phyloP scores from a whole-genome alignment of 2,797 vertebrate genomes.

The Sebastes baramenuke region DNA sequence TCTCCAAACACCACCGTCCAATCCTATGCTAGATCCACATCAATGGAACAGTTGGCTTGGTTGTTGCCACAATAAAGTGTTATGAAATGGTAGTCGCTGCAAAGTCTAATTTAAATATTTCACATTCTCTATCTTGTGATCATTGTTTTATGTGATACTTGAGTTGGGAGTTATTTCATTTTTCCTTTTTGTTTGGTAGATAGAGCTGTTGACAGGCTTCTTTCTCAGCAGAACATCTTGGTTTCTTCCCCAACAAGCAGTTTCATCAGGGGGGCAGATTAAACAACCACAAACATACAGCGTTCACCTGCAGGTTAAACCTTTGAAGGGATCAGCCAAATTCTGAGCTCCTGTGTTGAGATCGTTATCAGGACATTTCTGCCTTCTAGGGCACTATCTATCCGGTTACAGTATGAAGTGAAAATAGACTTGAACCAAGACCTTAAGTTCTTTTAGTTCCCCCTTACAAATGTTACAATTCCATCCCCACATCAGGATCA shows the following conservation, averaged over 20 bases:
- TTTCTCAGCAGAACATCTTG: background rate
- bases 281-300: slow-evolving; percentile 12
- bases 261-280: slow-evolving; percentile 2
- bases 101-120: background rate
- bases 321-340: slow-evolving; percentile 33
- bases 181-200: background rate
- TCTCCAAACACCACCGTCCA: background rate
- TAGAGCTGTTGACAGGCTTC: background rate
- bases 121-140: background rate
- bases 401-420: background rate
- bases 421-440: slow-evolving; percentile 5
- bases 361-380: slow-evolving; percentile 23
- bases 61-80: background rate
- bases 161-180: background rate
- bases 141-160: background rate
- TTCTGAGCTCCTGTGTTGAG: slow-evolving; percentile 13
- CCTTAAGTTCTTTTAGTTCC: background rate
- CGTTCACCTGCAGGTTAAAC: slow-evolving; percentile 29
- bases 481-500: slow-evolving; percentile 3
- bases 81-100: background rate
- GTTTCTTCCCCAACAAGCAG: background rate
- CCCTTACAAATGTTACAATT: slow-evolving; percentile 14
- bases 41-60: slow-evolving; percentile 1
- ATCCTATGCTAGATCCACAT: background rate
- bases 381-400: slow-evolving; percentile 6